These are phyloP conservation scores for Ganaspis brasiliensis DNA, from an alignment of 2,888 invertebrate genomes.

Conservation along the genomic window DNA sequence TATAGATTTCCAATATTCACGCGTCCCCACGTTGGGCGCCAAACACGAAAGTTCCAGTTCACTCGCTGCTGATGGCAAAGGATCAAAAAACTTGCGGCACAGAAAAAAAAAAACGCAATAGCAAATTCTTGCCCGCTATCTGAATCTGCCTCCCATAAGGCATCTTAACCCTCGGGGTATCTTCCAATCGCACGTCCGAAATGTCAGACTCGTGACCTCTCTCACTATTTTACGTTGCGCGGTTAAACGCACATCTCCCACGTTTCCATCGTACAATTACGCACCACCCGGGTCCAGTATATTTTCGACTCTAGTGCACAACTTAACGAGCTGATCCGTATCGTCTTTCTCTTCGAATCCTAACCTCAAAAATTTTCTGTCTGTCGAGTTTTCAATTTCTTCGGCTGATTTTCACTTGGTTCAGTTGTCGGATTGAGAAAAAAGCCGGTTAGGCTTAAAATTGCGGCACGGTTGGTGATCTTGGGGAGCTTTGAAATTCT, in stretches of 20 bases:
- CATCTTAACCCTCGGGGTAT: slow-evolving; percentile 63
- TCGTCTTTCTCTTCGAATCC: slow-evolving; percentile 60
- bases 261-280: slow-evolving; percentile 66
- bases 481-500: too few relatives aligned
- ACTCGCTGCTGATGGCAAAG: neutral
- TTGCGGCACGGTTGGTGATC: too few relatives aligned
- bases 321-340: slow-evolving; percentile 79
- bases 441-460: too few relatives aligned
- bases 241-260: slow-evolving; percentile 58
- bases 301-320: slow-evolving; percentile 65
- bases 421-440: too few relatives aligned
- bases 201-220: slow-evolving; percentile 74
- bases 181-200: slow-evolving; percentile 76
- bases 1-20: neutral
- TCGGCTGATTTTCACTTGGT: too few relatives aligned
- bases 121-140: slow-evolving; percentile 55
- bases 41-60: too few relatives aligned
- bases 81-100: neutral
- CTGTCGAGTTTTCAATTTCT: too few relatives aligned
- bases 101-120: slow-evolving; percentile 25
- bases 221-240: slow-evolving; percentile 61
- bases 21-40: neutral
- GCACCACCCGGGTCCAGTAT: slow-evolving; percentile 61
- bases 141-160: slow-evolving; percentile 62
- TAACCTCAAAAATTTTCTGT: too few relatives aligned